These are phyloP conservation scores for Gnathonemus echidnorhynchus DNA, from an alignment of 2,113 vertebrate genomes.

Conservation along the genomic window DNA sequence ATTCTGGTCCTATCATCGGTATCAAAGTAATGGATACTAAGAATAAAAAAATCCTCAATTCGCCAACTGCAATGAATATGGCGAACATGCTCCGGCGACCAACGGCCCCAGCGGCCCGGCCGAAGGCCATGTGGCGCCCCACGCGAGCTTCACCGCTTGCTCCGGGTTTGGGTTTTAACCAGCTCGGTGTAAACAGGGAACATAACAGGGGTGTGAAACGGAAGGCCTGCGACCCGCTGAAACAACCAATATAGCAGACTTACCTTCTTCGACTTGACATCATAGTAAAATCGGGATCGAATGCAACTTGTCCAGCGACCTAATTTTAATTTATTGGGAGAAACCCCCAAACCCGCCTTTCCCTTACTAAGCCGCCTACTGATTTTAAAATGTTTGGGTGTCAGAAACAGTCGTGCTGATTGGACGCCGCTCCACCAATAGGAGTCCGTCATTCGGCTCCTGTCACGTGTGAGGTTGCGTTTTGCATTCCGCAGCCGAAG, in stretches of 20 bases:
- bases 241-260: not conserved
- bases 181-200: not conserved
- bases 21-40: not conserved
- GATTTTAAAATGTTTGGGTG: slow-evolving; percentile 15
- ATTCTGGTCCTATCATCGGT: not conserved
- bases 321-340: not conserved
- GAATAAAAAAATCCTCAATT: not conserved
- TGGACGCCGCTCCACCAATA: slow-evolving; percentile 22
- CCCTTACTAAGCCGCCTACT: not conserved
- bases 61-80: not conserved
- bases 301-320: not conserved
- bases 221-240: not conserved
- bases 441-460: not conserved
- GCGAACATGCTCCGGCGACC: not conserved
- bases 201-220: not conserved
- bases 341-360: not conserved
- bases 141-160: not conserved
- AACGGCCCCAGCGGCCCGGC: not conserved
- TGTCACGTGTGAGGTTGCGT: not conserved
- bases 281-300: not conserved
- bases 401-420: slow-evolving; percentile 1
- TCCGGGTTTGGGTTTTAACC: not conserved
- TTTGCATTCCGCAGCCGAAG: not conserved
- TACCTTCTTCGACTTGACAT: slow-evolving; percentile 40
- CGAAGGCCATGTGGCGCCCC: not conserved